Percentiles rank a stretch among this genome's conserved stretches.
phyloP scores from a whole-genome alignment of 2,113 vertebrate genomes.

The Lepus americanus region DNA sequence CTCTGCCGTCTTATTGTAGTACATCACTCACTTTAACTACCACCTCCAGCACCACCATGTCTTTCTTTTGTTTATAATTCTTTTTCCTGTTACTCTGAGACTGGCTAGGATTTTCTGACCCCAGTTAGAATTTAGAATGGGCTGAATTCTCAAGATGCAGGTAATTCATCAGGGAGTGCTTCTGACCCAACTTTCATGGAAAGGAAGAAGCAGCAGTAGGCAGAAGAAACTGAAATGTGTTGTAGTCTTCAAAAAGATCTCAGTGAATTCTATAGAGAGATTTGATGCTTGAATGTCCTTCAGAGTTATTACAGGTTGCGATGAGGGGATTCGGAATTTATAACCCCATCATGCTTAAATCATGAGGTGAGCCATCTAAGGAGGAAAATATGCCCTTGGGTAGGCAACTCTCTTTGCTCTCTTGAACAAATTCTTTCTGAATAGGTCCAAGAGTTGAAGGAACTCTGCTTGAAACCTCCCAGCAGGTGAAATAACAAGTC shows the following conservation, averaged over 20 bases:
- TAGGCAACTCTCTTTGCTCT: neutral
- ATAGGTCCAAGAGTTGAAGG: too few relatives aligned
- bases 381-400: neutral
- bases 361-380: neutral
- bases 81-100: slow-evolving; percentile 20
- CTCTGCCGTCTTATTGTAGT: neutral
- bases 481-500: neutral
- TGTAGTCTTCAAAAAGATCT: neutral
- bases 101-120: neutral
- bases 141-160: neutral
- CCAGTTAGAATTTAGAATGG: neutral
- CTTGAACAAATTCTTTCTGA: neutral
- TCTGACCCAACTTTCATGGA: neutral
- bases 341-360: neutral
- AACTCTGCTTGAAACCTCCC: neutral
- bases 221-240: neutral
- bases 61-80: too few relatives aligned
- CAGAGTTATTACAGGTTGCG: neutral
- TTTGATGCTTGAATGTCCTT: neutral
- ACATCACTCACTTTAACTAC: neutral
- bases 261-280: neutral
- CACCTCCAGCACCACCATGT: rapidly evolving
- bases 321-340: neutral
- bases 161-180: neutral
- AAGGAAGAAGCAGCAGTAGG: neutral